A percentile compares a stretch with the other conserved stretches of the same genome.
Evolutionary conservation across 1,140 invertebrate species (phyloP).

Genomic region (Procambarus virginalis): DNA sequence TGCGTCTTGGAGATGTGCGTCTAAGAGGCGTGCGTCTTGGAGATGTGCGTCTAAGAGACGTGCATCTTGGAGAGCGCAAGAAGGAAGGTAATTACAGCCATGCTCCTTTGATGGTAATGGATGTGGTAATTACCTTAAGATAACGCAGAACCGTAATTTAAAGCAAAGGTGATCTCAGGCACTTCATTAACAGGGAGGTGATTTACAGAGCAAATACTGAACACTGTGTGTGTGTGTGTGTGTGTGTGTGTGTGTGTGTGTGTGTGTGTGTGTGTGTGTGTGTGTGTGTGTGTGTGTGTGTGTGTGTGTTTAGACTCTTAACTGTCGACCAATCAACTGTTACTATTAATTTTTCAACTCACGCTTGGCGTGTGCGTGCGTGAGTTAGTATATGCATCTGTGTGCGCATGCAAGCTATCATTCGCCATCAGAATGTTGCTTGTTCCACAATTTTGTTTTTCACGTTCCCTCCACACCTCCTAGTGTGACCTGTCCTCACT

Average conservation of each 20-base stretch:
- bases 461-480: not conserved
- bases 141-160: not conserved
- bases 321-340: no score
- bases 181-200: not conserved
- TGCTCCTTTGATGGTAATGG: not conserved
- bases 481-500: no score
- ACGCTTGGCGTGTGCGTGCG: not conserved
- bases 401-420: not conserved
- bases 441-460: not conserved
- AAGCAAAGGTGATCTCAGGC: not conserved
- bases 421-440: no score
- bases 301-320: not conserved
- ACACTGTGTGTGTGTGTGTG: not conserved
- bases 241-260: constrained; percentile 3
- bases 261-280: constrained; percentile 1
- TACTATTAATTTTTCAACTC: no score
- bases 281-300: not conserved
- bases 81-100: not conserved
- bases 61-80: not conserved
- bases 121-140: constrained; percentile 1
- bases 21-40: not conserved
- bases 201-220: constrained; percentile 1
- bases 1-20: no score
- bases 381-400: not conserved
- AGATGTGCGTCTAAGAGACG: not conserved